These are phyloP conservation scores for Macaca mulatta DNA, from an alignment of 2,113 vertebrate species.

Conservation along the genomic window DNA sequence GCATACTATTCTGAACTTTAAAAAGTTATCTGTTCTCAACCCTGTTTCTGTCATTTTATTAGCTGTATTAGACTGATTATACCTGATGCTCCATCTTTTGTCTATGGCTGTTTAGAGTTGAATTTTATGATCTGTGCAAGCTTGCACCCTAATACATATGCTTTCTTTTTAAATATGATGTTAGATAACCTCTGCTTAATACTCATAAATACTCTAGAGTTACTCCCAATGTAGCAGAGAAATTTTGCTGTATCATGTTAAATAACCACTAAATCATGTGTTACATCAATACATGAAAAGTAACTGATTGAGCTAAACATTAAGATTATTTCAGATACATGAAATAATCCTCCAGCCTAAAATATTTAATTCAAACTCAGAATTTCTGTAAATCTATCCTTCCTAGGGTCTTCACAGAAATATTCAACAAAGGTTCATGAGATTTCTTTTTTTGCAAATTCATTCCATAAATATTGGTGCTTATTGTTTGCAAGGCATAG, in stretches of 20 bases:
- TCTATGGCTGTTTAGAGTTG: background rate
- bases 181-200: background rate
- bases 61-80: background rate
- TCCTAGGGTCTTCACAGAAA: background rate
- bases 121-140: background rate
- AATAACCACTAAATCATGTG: background rate
- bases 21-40: background rate
- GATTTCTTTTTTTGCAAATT: background rate
- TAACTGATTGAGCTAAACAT: background rate
- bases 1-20: background rate
- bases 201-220: background rate
- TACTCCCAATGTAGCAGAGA: background rate
- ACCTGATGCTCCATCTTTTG: background rate
- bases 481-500: background rate
- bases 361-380: background rate
- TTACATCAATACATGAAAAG: background rate
- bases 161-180: background rate
- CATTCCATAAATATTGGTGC: background rate
- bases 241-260: background rate
- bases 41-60: background rate
- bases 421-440: background rate
- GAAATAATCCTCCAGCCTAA: background rate
- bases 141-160: background rate
- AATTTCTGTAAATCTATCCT: background rate
- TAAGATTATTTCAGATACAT: background rate